phyloP scores from a whole-genome alignment of 2,797 vertebrate genomes.

The Coracias cyanogaster region DNA sequence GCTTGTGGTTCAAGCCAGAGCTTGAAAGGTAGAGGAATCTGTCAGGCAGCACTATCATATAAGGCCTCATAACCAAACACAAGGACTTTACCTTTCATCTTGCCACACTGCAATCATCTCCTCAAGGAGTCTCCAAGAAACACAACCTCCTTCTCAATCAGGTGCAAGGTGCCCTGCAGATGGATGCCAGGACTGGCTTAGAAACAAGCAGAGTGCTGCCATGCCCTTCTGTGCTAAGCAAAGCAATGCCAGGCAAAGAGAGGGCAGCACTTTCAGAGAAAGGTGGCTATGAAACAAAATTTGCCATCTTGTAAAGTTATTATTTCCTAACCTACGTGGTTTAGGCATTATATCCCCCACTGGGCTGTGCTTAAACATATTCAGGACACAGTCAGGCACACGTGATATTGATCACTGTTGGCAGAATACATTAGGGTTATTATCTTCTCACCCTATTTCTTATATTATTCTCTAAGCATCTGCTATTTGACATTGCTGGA shows the following conservation, averaged over 20 bases:
- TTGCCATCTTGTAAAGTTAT: not conserved
- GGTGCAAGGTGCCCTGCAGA: not conserved
- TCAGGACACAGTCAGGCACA: not conserved
- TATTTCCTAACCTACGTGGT: not conserved
- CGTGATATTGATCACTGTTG: not conserved
- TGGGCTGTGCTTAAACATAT: not conserved
- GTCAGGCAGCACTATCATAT: fast-evolving
- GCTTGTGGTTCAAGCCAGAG: not conserved
- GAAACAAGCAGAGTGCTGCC: fast-evolving
- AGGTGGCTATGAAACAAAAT: not conserved
- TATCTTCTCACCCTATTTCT: conserved; percentile 48
- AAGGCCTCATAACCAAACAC: not conserved
- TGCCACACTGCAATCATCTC: not conserved
- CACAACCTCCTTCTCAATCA: not conserved
- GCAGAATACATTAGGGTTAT: conserved; percentile 51
- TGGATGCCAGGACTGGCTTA: not conserved
- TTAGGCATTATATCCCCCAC: not conserved
- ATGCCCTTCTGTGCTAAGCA: not conserved
- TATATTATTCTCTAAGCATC: conserved; percentile 53
- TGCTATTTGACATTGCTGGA: conserved; percentile 64
- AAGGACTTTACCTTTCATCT: not conserved
- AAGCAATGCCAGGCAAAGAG: not conserved
- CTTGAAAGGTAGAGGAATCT: not conserved
- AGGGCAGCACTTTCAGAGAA: not conserved
- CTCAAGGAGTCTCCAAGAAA: not conserved